phyloP scores from a whole-genome alignment of 2,113 vertebrate genomes.

The Tretioscincus oriximinensis region DNA sequence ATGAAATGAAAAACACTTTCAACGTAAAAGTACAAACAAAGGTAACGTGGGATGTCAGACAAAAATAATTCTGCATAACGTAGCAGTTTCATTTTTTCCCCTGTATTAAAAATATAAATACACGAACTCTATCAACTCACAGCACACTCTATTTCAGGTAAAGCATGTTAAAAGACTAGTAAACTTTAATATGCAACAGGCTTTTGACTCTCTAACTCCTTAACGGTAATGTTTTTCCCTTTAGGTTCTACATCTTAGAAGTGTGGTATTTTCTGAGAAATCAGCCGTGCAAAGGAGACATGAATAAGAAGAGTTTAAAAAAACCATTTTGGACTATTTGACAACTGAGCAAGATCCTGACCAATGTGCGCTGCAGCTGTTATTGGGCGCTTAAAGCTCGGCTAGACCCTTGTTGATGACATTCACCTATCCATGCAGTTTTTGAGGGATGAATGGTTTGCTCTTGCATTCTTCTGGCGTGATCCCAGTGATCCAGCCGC shows the following conservation, averaged over 20 bases:
- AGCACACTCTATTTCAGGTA: constrained; percentile 9
- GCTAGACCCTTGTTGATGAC: too few relatives aligned
- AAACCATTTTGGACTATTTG: not conserved
- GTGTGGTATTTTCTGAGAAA: constrained; percentile 4
- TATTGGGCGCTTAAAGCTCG: too few relatives aligned
- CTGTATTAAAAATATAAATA: constrained; percentile 51
- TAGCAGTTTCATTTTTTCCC: constrained; percentile 33
- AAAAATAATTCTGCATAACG: constrained; percentile 17
- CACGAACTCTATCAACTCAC: constrained; percentile 16
- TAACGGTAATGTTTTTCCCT: constrained; percentile 33
- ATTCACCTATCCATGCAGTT: too few relatives aligned
- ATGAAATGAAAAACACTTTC: constrained; percentile 41
- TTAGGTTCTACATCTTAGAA: constrained; percentile 6
- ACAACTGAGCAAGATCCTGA: not conserved
- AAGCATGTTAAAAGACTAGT: constrained; percentile 41
- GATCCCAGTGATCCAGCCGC: too few relatives aligned
- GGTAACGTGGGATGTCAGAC: constrained; percentile 42
- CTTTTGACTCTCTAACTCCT: constrained; percentile 22
- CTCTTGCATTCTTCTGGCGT: too few relatives aligned
- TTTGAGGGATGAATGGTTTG: too few relatives aligned
- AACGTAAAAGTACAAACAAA: constrained; percentile 41
- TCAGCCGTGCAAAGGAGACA: not conserved
- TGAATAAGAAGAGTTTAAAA: not conserved
- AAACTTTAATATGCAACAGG: constrained; percentile 25
- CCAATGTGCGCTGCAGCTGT: too few relatives aligned